These are phyloP conservation scores for Enteromius trimaculatus DNA, from an alignment of 2,797 vertebrate genomes.

Conservation along the genomic window DNA sequence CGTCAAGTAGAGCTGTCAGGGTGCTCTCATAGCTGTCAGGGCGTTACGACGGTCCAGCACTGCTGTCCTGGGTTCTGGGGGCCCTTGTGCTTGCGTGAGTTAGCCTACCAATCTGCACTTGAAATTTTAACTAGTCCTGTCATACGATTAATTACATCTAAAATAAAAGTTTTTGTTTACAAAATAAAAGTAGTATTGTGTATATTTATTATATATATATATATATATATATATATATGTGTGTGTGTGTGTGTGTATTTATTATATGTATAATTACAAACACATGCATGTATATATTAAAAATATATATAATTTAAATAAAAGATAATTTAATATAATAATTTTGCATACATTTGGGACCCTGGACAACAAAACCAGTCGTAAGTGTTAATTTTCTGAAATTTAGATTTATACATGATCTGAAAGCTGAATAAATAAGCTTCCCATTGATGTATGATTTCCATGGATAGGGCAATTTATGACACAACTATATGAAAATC, in stretches of 20 bases:
- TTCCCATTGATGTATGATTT: too few species aligned
- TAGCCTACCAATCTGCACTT: not conserved
- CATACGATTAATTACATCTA: not conserved
- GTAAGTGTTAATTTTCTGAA: too few species aligned
- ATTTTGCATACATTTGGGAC: not conserved
- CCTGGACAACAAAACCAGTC: too few species aligned
- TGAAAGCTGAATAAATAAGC: too few species aligned
- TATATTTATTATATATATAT: not conserved
- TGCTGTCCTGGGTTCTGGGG: constrained; percentile 93
- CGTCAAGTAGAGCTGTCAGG: constrained; percentile 74
- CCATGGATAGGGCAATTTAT: too few species aligned
- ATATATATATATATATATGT: too few species aligned
- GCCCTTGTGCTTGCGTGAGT: constrained; percentile 82
- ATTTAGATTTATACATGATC: too few species aligned
- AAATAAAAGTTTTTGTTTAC: not conserved
- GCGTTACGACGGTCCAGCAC: constrained; percentile 67
- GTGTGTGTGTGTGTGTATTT: too few species aligned
- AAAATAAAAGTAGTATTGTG: not conserved
- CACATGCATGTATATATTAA: too few species aligned
- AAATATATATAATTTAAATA: not conserved
- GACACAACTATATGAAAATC: too few species aligned
- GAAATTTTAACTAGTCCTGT: not conserved
- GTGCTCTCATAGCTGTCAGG: constrained; percentile 81
- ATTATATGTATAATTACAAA: not conserved
- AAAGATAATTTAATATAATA: not conserved